phyloP scores from a whole-genome alignment of 2,797 vertebrate species.

The Gouania willdenowi region DNA sequence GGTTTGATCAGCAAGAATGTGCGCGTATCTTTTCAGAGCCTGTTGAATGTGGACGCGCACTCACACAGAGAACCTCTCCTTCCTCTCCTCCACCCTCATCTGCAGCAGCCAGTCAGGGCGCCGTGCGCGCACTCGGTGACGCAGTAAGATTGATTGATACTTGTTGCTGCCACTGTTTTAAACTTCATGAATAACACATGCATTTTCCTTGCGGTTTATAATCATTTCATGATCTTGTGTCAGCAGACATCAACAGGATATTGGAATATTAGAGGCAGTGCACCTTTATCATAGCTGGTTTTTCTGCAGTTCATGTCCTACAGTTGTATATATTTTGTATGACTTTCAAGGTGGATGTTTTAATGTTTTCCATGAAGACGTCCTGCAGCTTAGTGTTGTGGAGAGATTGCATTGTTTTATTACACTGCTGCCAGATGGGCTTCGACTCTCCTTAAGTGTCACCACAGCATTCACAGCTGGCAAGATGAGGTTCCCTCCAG shows the following conservation, averaged over 20 bases:
- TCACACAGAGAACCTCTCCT: too few relatives aligned
- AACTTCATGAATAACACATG: conserved; percentile 50
- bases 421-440: not conserved
- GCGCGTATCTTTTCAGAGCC: conserved; percentile 13
- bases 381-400: not conserved
- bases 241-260: conserved; percentile 33
- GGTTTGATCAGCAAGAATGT: not conserved
- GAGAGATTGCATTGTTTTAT: not conserved
- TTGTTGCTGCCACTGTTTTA: conserved; percentile 33
- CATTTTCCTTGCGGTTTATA: not conserved
- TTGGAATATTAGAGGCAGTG: conserved; percentile 13
- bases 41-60: conserved; percentile 50
- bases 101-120: conserved; percentile 25
- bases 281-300: not conserved
- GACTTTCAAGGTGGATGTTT: not conserved
- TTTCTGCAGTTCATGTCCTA: not conserved
- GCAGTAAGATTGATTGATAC: conserved; percentile 58
- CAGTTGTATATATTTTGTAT: not conserved
- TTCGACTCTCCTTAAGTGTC: conserved; percentile 24
- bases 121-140: conserved; percentile 55
- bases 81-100: conserved; percentile 4
- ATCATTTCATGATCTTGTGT: conserved; percentile 17
- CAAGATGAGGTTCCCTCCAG: conserved; percentile 32
- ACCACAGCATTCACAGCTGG: conserved; percentile 30
- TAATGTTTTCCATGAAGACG: not conserved